Percentiles rank a stretch among this genome's conserved stretches.
phyloP scores from a whole-genome alignment of 1,140 invertebrate genomes.

The Drosophila mauritiana region DNA sequence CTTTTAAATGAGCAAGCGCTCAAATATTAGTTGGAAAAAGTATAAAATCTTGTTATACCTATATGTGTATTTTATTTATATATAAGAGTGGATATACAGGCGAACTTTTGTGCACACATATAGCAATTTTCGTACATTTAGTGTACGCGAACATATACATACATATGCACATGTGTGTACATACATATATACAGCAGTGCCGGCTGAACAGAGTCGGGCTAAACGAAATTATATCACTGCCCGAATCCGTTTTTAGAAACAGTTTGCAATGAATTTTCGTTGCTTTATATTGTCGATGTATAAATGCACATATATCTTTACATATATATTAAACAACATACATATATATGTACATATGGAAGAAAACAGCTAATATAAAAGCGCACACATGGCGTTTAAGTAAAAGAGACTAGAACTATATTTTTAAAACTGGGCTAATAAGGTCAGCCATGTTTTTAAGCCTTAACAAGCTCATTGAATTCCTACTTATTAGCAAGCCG shows the following conservation, averaged over 20 bases:
- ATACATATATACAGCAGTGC: conserved; percentile 29
- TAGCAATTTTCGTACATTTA: background rate
- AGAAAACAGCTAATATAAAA: too few species aligned
- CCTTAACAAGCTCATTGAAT: too few species aligned
- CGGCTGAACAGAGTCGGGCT: conserved; percentile 62
- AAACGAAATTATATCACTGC: conserved; percentile 74
- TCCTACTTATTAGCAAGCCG: too few species aligned
- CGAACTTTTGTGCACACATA: background rate
- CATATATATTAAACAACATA: conserved; percentile 20
- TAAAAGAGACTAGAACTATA: too few species aligned
- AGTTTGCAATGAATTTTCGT: conserved; percentile 44
- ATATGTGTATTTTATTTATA: too few species aligned
- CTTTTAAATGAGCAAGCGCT: conserved; percentile 65
- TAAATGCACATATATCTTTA: too few species aligned
- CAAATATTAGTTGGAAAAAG: conserved; percentile 14
- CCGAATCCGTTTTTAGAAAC: conserved; percentile 68
- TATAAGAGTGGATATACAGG: too few species aligned
- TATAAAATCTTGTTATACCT: conserved; percentile 48
- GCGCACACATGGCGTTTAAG: too few species aligned
- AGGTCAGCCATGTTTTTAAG: too few species aligned
- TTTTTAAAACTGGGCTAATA: too few species aligned
- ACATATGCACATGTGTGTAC: background rate
- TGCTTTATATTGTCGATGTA: conserved; percentile 31
- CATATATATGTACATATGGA: conserved; percentile 5
- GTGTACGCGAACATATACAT: conserved; percentile 2